Base-by-base conservation (phyloP, 2,888 invertebrate genomes). In the Mamestra brassicae region DNA sequence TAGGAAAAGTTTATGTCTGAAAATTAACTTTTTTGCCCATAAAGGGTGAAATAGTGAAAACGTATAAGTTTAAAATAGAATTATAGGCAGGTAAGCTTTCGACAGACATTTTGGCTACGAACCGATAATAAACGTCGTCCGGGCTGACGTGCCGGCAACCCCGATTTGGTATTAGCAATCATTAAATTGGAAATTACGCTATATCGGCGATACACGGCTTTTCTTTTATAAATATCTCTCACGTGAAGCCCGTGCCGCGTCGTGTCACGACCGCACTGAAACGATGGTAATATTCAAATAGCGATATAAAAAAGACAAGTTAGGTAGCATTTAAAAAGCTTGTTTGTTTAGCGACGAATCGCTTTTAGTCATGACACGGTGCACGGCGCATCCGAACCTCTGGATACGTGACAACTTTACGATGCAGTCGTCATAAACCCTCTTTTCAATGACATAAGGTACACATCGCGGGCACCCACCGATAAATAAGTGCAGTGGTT, bases 291-390 rank as follows among this genome's bases (percentile, higher is more conserved):
- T 96, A 96, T 96, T 96, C 96, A 96, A 96, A 96, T 96, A 93
- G 94, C 94, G 94, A 94, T 96, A 96, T 96, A 96, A 96, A 96
- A 96, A 96, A 96, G 95, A 96, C 95, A 96, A 96, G 96, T 96
- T 96, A 95, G 95, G 95, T 95, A 96, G 95, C 96, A 95, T 96
- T 96, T 96, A 96, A 96, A 96, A 96, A 96, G 94, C 95, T 95
- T 96, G 96, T 96, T 96, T 96, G 95, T 94, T 94, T 92, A 94
- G 93, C 95, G 94, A 95, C 94, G 96, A 96, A 96, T 96, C 94
- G 96, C 91, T 93, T 92, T 90, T 94, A 94, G 96, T 92, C 96
- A 96, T 96, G 96, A 94, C 89, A 94, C 86, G 89, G 93, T 93
- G 93, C 93, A 93, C 87, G 90, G 94, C 92, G 94, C 94, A 94